Percentiles rank a stretch among this genome's conserved stretches.
phyloP scores from a whole-genome alignment of 2,888 invertebrate genomes.

The Hirtodrosophila histrioides region DNA sequence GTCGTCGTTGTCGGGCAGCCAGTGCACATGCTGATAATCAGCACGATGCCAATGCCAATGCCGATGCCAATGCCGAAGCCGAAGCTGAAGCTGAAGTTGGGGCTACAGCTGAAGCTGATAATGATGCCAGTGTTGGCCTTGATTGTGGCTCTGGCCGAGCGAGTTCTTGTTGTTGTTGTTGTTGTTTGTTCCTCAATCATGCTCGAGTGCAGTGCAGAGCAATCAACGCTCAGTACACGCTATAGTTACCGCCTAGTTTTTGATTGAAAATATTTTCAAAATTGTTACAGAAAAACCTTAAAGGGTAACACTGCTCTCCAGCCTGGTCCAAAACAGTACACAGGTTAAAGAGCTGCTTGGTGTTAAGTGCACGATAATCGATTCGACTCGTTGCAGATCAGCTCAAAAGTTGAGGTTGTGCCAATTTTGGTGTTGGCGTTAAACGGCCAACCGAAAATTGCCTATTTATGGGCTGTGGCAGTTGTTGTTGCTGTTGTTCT shows the following conservation, averaged over 20 bases:
- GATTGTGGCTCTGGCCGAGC: slow-evolving; percentile 47
- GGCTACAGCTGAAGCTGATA: slow-evolving; percentile 43
- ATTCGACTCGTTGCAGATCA: slow-evolving; percentile 67
- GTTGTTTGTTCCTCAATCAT: slow-evolving; percentile 48
- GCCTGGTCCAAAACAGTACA: slow-evolving; percentile 31
- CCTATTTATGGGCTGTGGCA: slow-evolving; percentile 68
- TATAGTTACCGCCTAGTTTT: slow-evolving; percentile 64
- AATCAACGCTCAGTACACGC: slow-evolving; percentile 56
- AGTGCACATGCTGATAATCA: slow-evolving; percentile 77
- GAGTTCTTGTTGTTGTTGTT: slow-evolving; percentile 27
- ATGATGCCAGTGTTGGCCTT: slow-evolving; percentile 64
- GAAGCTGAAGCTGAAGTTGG: slow-evolving; percentile 17
- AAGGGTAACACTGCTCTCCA: slow-evolving; percentile 60
- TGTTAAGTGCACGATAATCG: slow-evolving; percentile 80
- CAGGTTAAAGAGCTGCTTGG: slow-evolving; percentile 77
- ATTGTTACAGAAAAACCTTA: slow-evolving; percentile 71
- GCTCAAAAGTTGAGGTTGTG: slow-evolving; percentile 15
- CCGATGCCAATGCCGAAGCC: slow-evolving; percentile 19
- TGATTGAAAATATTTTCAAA: slow-evolving; percentile 70
- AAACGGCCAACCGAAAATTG: slow-evolving; percentile 72
- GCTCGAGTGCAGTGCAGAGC: slow-evolving; percentile 37
- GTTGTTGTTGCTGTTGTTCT: slow-evolving; percentile 12
- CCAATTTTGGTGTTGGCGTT: slow-evolving; percentile 73
- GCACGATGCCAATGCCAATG: slow-evolving; percentile 56
- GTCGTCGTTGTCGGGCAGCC: slow-evolving; percentile 45